Base-by-base conservation (phyloP, 2,113 vertebrate genomes). In the Anguilla japonica region DNA sequence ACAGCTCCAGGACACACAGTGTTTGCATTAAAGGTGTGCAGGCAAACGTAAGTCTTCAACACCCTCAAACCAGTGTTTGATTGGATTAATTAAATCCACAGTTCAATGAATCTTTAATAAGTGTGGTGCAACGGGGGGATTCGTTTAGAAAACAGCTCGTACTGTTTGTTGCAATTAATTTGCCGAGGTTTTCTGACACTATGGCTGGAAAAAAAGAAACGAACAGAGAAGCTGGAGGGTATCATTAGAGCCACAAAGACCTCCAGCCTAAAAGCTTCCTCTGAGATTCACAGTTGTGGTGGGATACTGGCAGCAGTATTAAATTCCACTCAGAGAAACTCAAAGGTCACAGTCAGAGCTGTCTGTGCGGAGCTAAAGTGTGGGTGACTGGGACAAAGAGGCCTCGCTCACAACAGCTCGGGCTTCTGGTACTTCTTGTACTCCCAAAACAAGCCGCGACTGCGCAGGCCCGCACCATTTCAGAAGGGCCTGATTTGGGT, bases 91-190 rank as follows among this genome's bases (percentile, higher is more conserved):
- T 87, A 43, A 75, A 41, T 83, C 43, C 41, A 22, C 41, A 57
- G 82, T 50, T 79, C 40, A 79, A 79, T 63, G 40, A 83, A 87
- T 87, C 39, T 83, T 83, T 85, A 53, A 85, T 85, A 85, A 84
- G 56, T 29, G 71, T 43, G 11, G 46, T 67, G 82, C 56, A 22
- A 20, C 39, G 41, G 81, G 34, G 63, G 63, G 80, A 50, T 43
- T 67, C 41, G 13, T 22, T 39, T 83, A 82, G 60, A 39, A 87
- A 83, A 82, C 81, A 82, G 60, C 57, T 63, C 34, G 50, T 14
- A 20, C 53, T 39, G 6, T 81, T 67, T 81, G 79, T 60, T 81
- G 79, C 53, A 40, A 43, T 81, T n/a, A 63, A 81, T 79, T 39
- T 56, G 20, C 34, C 2, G 56, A 50, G 15, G 20, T 63, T 67